These are phyloP conservation scores for Pipistrellus nathusii DNA, from an alignment of 2,797 vertebrate species.

Conservation along the genomic window DNA sequence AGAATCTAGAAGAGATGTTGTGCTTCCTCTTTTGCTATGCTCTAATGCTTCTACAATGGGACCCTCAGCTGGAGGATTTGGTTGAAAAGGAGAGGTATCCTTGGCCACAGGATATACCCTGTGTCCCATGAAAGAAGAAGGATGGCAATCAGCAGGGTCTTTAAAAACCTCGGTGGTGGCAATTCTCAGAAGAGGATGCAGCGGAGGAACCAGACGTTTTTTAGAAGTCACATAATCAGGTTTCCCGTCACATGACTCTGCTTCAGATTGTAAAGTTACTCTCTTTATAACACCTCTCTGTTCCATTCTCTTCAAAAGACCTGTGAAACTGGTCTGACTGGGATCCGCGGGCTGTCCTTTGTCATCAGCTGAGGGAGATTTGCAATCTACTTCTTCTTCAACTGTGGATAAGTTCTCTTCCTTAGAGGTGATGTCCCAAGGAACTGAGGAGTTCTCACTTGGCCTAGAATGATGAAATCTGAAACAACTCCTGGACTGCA, in stretches of 20 bases:
- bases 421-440: constrained; percentile 77
- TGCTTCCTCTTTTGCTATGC: constrained; percentile 77
- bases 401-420: constrained; percentile 75
- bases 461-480: constrained; percentile 80
- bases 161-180: constrained; percentile 82
- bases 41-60: constrained; percentile 79
- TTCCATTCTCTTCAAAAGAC: constrained; percentile 83
- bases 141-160: constrained; percentile 81
- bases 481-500: constrained; percentile 81
- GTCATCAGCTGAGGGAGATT: constrained; percentile 71
- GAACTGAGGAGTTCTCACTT: constrained; percentile 72
- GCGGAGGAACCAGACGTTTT: constrained; percentile 80
- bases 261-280: constrained; percentile 76
- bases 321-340: constrained; percentile 80
- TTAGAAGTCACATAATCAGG: constrained; percentile 76
- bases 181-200: constrained; percentile 82
- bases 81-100: constrained; percentile 81
- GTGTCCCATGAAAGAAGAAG: constrained; percentile 82
- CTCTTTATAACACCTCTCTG: constrained; percentile 82
- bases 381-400: constrained; percentile 78
- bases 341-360: constrained; percentile 73
- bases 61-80: constrained; percentile 78
- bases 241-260: constrained; percentile 73
- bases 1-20: constrained; percentile 77
- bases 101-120: constrained; percentile 81